A percentile compares a stretch with the other conserved stretches of the same genome.
phyloP scores from a whole-genome alignment of 2,113 vertebrate genomes.

The Uria lomvia region DNA sequence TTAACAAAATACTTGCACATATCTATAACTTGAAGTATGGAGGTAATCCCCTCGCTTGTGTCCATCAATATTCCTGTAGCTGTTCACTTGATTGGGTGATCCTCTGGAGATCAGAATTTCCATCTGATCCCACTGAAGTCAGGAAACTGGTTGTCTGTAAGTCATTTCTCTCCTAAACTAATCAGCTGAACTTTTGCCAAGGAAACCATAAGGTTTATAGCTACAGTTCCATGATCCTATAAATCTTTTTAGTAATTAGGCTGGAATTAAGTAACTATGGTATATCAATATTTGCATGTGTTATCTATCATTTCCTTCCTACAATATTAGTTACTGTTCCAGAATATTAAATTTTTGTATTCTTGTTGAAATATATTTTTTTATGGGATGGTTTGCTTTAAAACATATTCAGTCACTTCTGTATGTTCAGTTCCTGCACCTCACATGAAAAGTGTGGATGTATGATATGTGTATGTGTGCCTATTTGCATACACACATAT shows the following conservation, averaged over 20 bases:
- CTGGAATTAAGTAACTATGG: background rate
- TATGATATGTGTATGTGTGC: background rate
- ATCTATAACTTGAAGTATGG: background rate
- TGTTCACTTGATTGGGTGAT: background rate
- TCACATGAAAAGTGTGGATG: background rate
- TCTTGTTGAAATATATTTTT: background rate
- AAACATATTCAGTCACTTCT: background rate
- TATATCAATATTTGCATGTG: constrained; percentile 16
- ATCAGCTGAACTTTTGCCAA: constrained; percentile 19
- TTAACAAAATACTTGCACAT: background rate
- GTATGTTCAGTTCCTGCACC: background rate
- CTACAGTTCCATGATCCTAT: background rate
- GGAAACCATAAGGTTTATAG: constrained; percentile 14
- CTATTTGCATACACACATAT: background rate
- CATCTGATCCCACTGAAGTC: background rate
- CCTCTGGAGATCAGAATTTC: background rate
- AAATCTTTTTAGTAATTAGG: background rate
- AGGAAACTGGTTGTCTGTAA: background rate
- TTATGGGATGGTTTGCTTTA: background rate
- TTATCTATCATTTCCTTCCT: background rate
- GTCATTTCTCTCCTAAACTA: background rate
- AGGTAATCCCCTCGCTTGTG: background rate
- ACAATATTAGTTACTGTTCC: background rate
- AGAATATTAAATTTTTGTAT: background rate
- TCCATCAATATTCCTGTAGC: background rate